phyloP scores from a whole-genome alignment of 2,888 invertebrate genomes.

The Sarcophaga caerulescens region DNA sequence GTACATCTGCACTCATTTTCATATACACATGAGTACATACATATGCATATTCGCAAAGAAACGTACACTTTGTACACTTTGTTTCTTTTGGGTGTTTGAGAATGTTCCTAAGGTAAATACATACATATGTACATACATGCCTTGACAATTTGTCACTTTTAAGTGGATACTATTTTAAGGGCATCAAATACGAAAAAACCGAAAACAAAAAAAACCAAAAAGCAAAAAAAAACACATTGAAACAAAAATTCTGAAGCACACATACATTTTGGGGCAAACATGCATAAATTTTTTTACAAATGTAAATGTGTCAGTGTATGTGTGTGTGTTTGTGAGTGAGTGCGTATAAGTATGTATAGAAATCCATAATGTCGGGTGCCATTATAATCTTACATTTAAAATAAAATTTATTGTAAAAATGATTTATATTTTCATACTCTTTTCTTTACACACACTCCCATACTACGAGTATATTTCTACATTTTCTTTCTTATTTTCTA shows the following conservation, averaged over 20 bases:
- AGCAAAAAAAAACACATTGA: background rate
- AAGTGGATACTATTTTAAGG: constrained; percentile 19
- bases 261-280: background rate
- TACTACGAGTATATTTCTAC: too few species aligned
- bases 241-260: background rate
- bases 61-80: background rate
- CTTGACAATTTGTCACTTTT: constrained; percentile 51
- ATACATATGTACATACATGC: background rate
- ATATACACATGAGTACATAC: background rate
- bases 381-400: constrained; percentile 39
- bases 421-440: constrained; percentile 12
- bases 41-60: background rate
- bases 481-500: background rate
- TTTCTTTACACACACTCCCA: background rate
- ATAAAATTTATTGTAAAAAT: constrained; percentile 38
- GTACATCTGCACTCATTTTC: background rate
- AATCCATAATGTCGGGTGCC: constrained; percentile 16
- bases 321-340: background rate
- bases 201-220: background rate
- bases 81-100: background rate
- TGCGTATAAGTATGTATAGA: background rate
- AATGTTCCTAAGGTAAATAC: constrained; percentile 21
- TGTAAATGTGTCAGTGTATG: background rate
- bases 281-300: background rate
- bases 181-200: background rate